Evolutionary conservation across 1,140 invertebrate species (phyloP).

Genomic region (Metopolophium dirhodum): DNA sequence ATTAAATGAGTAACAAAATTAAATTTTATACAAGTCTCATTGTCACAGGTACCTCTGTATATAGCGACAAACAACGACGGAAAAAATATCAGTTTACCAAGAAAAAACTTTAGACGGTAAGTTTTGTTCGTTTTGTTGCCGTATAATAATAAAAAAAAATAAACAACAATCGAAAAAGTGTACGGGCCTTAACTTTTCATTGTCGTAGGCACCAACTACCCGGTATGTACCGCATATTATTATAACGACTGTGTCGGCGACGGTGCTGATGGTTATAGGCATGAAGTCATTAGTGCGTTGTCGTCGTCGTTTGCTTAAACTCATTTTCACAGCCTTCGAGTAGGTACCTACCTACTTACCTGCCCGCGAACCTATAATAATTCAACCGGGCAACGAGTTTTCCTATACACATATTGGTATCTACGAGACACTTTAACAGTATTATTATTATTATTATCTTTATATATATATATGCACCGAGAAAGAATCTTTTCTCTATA

Average conservation of each 20-base stretch:
- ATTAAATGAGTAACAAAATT: neutral
- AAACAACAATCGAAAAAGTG: conserved; percentile 46
- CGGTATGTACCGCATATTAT: neutral
- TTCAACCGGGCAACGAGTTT: neutral
- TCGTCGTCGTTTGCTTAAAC: conserved; percentile 21
- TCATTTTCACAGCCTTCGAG: neutral
- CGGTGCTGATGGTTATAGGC: neutral
- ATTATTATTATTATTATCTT: neutral
- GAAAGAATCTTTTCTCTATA: neutral
- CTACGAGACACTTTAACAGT: neutral
- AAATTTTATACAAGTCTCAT: neutral
- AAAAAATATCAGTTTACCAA: neutral
- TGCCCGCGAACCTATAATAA: neutral
- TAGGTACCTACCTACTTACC: neutral
- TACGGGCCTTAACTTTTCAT: neutral
- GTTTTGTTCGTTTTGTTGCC: neutral
- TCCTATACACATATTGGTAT: neutral
- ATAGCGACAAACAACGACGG: neutral
- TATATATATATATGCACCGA: neutral
- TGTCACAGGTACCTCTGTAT: neutral
- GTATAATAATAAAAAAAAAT: neutral
- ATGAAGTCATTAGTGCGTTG: conserved; percentile 42
- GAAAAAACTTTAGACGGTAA: neutral
- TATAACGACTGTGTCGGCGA: neutral
- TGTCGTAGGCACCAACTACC: neutral